phyloP scores from a whole-genome alignment of 2,888 invertebrate species.

The Tipula helvola region DNA sequence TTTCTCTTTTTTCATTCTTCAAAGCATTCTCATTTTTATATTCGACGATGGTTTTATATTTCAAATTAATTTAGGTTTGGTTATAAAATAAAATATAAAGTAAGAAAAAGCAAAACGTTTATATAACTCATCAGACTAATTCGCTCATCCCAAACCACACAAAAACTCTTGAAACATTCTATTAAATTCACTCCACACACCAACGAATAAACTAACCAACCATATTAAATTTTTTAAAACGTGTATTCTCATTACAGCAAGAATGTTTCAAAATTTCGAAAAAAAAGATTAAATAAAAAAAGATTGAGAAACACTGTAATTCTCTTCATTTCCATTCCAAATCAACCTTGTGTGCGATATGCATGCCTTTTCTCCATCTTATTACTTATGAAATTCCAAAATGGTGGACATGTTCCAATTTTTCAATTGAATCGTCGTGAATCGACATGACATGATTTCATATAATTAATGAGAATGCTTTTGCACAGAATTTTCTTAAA shows the following conservation, averaged over 20 bases:
- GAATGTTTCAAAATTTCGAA: not conserved
- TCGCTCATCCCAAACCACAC: slow-evolving; percentile 8
- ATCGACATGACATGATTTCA: not conserved
- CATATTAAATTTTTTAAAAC: not conserved
- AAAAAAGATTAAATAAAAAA: slow-evolving; percentile 6
- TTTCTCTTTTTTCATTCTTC: not conserved
- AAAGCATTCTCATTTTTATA: not conserved
- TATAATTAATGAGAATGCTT: not conserved
- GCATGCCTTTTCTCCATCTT: slow-evolving; percentile 10
- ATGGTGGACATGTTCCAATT: slow-evolving; percentile 17
- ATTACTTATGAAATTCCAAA: slow-evolving; percentile 14
- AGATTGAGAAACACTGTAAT: slow-evolving; percentile 10
- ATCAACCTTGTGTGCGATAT: slow-evolving; percentile 12
- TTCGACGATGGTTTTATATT: not conserved
- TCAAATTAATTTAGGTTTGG: not conserved
- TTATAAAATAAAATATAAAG: not conserved
- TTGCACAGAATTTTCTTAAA: not conserved
- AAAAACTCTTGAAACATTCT: slow-evolving; percentile 5
- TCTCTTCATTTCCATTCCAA: slow-evolving; percentile 9
- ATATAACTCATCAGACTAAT: not conserved
- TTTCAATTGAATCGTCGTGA: not conserved
- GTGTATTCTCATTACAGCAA: slow-evolving; percentile 5
- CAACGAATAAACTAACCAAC: slow-evolving; percentile 8
- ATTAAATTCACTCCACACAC: slow-evolving; percentile 4
- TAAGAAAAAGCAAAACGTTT: not conserved